These are phyloP conservation scores for Idaea dimidiata DNA, from an alignment of 2,888 invertebrate species.

Conservation along the genomic window DNA sequence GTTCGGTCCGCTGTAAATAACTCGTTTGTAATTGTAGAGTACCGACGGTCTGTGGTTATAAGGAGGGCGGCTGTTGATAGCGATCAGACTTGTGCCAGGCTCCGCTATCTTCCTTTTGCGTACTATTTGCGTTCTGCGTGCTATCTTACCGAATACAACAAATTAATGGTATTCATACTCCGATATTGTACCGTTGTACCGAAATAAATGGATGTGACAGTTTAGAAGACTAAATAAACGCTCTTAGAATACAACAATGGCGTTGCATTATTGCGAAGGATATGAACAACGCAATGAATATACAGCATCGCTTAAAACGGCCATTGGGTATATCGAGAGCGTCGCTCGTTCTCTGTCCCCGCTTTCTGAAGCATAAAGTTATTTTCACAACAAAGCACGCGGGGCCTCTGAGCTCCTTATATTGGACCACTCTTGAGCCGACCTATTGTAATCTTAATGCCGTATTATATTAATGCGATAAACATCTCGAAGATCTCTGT, in stretches of 20 bases:
- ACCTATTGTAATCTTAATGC: constrained; percentile 78
- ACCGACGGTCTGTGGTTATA: constrained; percentile 52
- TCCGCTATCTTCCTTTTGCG: constrained; percentile 41
- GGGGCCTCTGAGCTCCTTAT: constrained; percentile 72
- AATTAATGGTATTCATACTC: constrained; percentile 27
- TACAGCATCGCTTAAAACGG: constrained; percentile 57
- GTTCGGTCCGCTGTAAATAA: constrained; percentile 58
- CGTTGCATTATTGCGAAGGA: constrained; percentile 66
- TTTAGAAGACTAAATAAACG: constrained; percentile 29
- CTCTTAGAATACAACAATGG: constrained; percentile 47
- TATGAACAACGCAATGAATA: constrained; percentile 59
- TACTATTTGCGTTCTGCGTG: constrained; percentile 38
- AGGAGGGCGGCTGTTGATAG: constrained; percentile 50
- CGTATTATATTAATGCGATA: constrained; percentile 80
- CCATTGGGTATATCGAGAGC: constrained; percentile 75
- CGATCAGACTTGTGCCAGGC: constrained; percentile 50
- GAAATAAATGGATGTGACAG: constrained; percentile 28
- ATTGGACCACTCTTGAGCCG: constrained; percentile 77
- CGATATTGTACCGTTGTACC: constrained; percentile 31
- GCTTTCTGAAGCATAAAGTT: constrained; percentile 74
- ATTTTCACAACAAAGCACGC: constrained; percentile 78
- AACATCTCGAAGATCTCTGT: constrained; percentile 70
- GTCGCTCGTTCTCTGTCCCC: constrained; percentile 64
- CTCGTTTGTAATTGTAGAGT: constrained; percentile 60
- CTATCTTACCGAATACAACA: constrained; percentile 38